Base-by-base conservation (phyloP, 1,140 invertebrate genomes). In the Araneus ventricosus region DNA sequence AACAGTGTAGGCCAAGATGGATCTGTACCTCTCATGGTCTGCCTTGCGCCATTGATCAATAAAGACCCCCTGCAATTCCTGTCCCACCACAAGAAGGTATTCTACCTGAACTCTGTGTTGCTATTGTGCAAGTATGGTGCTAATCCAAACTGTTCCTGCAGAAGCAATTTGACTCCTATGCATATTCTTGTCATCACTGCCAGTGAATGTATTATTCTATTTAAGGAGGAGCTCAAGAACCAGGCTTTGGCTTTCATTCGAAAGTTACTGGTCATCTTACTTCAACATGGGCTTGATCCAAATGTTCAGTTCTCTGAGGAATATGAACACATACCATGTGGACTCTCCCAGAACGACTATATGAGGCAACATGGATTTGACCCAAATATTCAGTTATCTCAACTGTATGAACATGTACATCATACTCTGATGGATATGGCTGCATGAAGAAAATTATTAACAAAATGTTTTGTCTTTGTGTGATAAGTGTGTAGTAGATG, bases 71-170 rank as follows among this genome's bases (percentile, higher is more conserved):
- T 97, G 63, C 97, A 97, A 95, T 97, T 97, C 95, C 97, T 97
- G 94, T 97, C 97, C 27, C 97, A 97, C 95, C 97, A 96, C 85
- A 97, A 97, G 96, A 97, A 97, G 95, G 97, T 97, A 4, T 97
- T 97, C 95, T 97, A 97, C 95, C 95, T 97, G 90, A 97, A 97
- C 94, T 97, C 97, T 95, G 97, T 97, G 39, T 95, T 97, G 41
- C 96, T 97, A 79, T 95, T 97, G 70, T 94, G 97, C 94, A 97
- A 97, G 95, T 96, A 97, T 95, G 97, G 97, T 93, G 97, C 97
- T 10, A 97, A 97, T 95, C 97, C 97, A 37, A 97, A 97, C 95
- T 97, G 97, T 95, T 96, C 97, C 79, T 97, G 97, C 93, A 95
- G 97, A 39, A 96, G 96, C 45, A 97, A 97, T 94, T 95, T 97